Conservation (phyloP, 1,140 invertebrate genomes). For the Saccostrea glomerata region DNA sequence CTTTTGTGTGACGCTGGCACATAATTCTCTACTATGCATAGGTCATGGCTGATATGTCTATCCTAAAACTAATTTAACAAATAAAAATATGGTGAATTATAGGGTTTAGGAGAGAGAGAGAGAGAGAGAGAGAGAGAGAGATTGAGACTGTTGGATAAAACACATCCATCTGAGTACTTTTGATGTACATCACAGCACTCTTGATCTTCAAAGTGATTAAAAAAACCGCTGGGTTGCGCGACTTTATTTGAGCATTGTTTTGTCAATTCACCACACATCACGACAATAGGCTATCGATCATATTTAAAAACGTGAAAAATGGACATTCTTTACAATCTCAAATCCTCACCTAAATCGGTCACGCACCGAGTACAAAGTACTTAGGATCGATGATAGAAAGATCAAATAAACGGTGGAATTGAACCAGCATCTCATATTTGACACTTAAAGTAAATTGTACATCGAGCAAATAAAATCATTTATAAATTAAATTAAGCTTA, state of each 20-base stretch:
- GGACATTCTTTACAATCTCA: not conserved
- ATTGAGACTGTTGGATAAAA: too few relatives aligned
- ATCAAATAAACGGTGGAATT: not conserved
- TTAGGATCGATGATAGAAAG: not conserved
- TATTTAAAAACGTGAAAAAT: not conserved
- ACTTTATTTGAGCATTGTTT: not conserved
- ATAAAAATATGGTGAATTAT: too few relatives aligned
- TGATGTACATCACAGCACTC: too few relatives aligned
- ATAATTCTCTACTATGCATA: too few relatives aligned
- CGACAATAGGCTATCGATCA: not conserved
- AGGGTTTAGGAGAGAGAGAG: not conserved
- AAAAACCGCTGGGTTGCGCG: too few relatives aligned
- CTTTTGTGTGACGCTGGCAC: too few relatives aligned
- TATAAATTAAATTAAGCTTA: not conserved
- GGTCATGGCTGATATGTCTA: too few relatives aligned
- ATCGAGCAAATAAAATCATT: not conserved
- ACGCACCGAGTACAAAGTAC: not conserved
- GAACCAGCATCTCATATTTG: not conserved
- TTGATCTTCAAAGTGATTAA: not conserved
- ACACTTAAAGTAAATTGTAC: slow-evolving; percentile 20
- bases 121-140: slow-evolving; percentile 6
- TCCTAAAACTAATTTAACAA: too few relatives aligned
- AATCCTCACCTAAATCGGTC: not conserved
- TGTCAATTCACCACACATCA: not conserved
- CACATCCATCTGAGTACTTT: too few relatives aligned